Percentiles rank a stretch among this genome's conserved stretches.
phyloP scores from a whole-genome alignment of 2,797 vertebrate species.

The Bradypodion pumilum region DNA sequence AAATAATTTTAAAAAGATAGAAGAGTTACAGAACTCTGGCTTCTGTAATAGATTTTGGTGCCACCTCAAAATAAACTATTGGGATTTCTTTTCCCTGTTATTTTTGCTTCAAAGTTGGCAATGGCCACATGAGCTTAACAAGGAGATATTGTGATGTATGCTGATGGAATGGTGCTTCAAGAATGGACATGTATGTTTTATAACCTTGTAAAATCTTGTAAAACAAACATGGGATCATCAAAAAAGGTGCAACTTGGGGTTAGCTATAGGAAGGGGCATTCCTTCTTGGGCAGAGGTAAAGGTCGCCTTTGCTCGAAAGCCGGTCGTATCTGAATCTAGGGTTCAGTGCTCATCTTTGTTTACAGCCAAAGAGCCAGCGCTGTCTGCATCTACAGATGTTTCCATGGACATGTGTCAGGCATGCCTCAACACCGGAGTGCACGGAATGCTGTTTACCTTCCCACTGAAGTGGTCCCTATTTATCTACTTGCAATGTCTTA shows the following conservation, averaged over 20 bases:
- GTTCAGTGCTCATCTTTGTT: too few species aligned
- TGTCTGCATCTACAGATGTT: too few species aligned
- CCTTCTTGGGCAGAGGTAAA: neutral
- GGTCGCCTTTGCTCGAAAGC: too few species aligned
- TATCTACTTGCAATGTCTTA: too few species aligned
- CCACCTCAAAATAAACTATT: neutral
- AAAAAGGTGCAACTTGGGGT: neutral
- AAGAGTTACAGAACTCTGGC: too few species aligned
- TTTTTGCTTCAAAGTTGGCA: neutral
- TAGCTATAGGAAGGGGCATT: neutral
- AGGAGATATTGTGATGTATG: neutral
- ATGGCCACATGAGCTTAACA: neutral
- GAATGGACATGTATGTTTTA: neutral
- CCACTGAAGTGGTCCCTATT: too few species aligned
- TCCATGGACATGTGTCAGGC: too few species aligned
- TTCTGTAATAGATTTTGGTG: neutral
- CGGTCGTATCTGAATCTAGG: too few species aligned
- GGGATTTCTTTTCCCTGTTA: slow-evolving; percentile 2
- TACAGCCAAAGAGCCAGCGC: too few species aligned
- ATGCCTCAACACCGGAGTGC: too few species aligned
- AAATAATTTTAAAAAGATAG: too few species aligned
- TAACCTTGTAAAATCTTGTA: neutral
- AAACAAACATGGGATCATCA: neutral
- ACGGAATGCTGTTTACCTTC: too few species aligned
- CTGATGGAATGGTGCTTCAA: neutral